Evolutionary conservation across 1,140 invertebrate genomes (phyloP), one percentile per base, ranked within the genome.

Genomic region (Drosophila tropicalis): DNA sequence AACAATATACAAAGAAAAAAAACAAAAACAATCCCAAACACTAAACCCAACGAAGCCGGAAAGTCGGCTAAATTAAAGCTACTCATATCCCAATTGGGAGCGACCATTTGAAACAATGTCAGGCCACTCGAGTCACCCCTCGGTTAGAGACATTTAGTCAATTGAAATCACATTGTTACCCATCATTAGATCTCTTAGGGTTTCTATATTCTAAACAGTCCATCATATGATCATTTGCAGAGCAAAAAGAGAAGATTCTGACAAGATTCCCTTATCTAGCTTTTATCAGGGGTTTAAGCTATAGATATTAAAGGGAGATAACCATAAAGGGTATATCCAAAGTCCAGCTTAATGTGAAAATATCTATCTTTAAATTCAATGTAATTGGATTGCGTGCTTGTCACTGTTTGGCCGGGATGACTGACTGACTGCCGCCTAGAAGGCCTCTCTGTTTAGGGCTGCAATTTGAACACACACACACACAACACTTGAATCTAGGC

Each of bases 331-430:
- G 57, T 36, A 74, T 66, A 10, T 13, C 1, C 10, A 39, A 39
- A n/a, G 3, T 13, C 36, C 10, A 10, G 36, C 12, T 1, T 12
- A 39, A 39, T 13, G 34, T 1, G 9, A 36, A 12, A 39, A 17
- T 10, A 5, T 17, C 15, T n/a, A 34, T 6, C 15, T 36, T 63
- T 75, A 63, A 71, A 71, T 67, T 71, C 67, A 58, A 60, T 71
- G 55, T 71, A 78, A 78, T 78, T 78, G 76, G 44, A 64, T 78
- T 78, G 76, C 72, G 68, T 78, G 72, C 32, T 32, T 25, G 12
- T n/a, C 25, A 7, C 29, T 32, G 44, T 47, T 47, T 25, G 51
- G 22, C 22, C 22, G 3, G 51, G 19, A 36, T 29, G 29, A 29
- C 29, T 29, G 29, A 29, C 29, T 36, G 29, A 17, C 22, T 55